phyloP scores from a whole-genome alignment of 1,140 invertebrate genomes.

The Procambarus virginalis region DNA sequence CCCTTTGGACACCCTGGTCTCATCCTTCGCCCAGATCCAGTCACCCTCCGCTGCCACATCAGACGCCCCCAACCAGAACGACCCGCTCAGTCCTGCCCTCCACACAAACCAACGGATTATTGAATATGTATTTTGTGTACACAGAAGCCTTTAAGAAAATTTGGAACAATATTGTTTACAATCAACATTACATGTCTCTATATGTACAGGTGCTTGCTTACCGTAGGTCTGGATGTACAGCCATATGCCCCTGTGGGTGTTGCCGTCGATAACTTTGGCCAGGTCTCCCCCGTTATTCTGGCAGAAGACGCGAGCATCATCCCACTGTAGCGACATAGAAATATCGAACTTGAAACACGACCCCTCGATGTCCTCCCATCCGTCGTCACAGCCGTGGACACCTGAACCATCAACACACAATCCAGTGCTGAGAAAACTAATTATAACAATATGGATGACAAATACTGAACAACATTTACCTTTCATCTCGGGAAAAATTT shows the following conservation, averaged over 20 bases:
- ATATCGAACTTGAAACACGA: neutral
- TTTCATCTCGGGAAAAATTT: too few species aligned
- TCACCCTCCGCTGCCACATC: neutral
- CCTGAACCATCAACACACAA: neutral
- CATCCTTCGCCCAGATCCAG: conserved; percentile 21
- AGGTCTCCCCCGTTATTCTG: neutral
- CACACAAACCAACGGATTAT: neutral
- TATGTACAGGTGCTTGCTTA: neutral
- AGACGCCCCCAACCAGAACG: conserved; percentile 25
- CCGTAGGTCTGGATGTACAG: conserved; percentile 21
- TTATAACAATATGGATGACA: too few species aligned
- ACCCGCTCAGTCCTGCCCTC: neutral
- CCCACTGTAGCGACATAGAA: neutral
- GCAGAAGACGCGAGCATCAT: conserved; percentile 2
- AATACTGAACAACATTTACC: too few species aligned
- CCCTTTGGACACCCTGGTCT: neutral
- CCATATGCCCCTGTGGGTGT: neutral
- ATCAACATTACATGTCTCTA: neutral
- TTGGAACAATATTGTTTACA: neutral
- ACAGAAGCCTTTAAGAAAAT: neutral
- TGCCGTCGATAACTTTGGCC: neutral
- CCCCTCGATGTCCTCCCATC: neutral
- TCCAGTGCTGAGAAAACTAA: too few species aligned
- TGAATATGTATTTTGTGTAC: neutral
- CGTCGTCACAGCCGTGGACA: neutral